Evolutionary conservation across 1,140 invertebrate genomes (phyloP).

Genomic region (Scaptomyza graminum): DNA sequence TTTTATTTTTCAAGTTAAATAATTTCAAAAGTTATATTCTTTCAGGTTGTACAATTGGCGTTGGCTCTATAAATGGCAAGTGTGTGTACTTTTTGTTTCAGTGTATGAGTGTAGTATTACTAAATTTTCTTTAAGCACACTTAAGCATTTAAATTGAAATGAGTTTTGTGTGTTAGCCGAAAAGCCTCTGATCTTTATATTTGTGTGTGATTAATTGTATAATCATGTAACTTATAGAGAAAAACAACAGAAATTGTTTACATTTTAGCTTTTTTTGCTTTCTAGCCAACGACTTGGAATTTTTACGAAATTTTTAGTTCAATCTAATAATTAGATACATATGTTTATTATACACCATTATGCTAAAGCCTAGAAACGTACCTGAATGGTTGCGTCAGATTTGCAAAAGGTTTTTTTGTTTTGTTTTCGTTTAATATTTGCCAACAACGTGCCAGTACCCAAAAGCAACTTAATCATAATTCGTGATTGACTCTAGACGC

Average conservation of each 20-base stretch:
- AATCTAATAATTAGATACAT: slow-evolving; percentile 33
- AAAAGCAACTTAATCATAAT: slow-evolving; percentile 30
- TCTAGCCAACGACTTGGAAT: slow-evolving; percentile 57
- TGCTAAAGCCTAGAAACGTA: slow-evolving; percentile 42
- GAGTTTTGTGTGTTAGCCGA: slow-evolving; percentile 34
- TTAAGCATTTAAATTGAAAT: slow-evolving; percentile 44
- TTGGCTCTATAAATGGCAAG: slow-evolving; percentile 5
- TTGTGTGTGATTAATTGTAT: slow-evolving; percentile 7
- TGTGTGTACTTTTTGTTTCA: slow-evolving; percentile 20
- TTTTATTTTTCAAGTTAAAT: slow-evolving; percentile 51
- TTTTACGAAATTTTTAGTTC: slow-evolving; percentile 66
- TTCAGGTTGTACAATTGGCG: slow-evolving; percentile 35
- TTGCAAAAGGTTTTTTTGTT: neutral
- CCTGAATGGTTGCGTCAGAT: slow-evolving; percentile 18
- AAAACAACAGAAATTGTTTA: slow-evolving; percentile 22
- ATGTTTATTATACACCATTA: slow-evolving; percentile 22
- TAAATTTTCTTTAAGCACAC: slow-evolving; percentile 46
- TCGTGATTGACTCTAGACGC: slow-evolving; percentile 38
- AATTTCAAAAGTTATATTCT: slow-evolving; percentile 19
- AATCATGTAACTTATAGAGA: neutral
- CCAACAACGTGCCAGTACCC: slow-evolving; percentile 4
- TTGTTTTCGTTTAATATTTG: too few relatives aligned
- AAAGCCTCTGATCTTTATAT: slow-evolving; percentile 40
- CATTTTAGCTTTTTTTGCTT: slow-evolving; percentile 9
- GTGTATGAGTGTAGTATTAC: slow-evolving; percentile 2